phyloP scores from a whole-genome alignment of 1,140 invertebrate species.

The Eueides isabella region DNA sequence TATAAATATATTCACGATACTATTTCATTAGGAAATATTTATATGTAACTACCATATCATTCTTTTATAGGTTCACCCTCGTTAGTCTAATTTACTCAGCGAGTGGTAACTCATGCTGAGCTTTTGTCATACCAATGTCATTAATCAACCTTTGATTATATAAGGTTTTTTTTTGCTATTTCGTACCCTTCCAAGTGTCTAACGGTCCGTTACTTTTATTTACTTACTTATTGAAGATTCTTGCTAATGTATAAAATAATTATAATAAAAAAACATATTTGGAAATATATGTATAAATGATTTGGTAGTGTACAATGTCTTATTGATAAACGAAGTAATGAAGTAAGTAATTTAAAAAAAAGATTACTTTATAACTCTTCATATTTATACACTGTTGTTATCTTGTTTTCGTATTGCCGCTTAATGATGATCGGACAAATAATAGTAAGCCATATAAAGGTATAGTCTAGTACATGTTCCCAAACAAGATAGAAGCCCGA shows the following conservation, averaged over 20 bases:
- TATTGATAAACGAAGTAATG: not conserved
- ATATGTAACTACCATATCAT: conserved; percentile 28
- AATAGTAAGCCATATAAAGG: conserved; percentile 49
- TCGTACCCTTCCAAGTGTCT: conserved; percentile 45
- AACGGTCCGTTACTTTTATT: conserved; percentile 27
- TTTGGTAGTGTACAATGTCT: too few relatives aligned
- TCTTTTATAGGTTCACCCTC: conserved; percentile 42
- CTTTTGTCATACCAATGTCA: conserved; percentile 66
- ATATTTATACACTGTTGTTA: not conserved
- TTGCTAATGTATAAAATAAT: too few relatives aligned
- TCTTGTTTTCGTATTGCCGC: conserved; percentile 12
- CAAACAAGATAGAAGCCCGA: conserved; percentile 58
- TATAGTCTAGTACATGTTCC: conserved; percentile 56
- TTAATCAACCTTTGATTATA: conserved; percentile 72
- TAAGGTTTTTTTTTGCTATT: conserved; percentile 49
- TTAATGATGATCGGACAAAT: conserved; percentile 47
- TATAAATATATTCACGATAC: not conserved
- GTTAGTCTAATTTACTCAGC: conserved; percentile 65
- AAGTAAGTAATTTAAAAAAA: not conserved
- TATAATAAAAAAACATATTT: too few relatives aligned
- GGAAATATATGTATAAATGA: too few relatives aligned
- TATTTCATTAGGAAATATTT: conserved; percentile 35
- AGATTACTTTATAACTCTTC: not conserved
- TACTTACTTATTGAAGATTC: not conserved
- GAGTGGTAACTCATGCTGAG: conserved; percentile 64